These are phyloP conservation scores for Leucoptera coffeella DNA, from an alignment of 2,888 invertebrate species.

Conservation along the genomic window DNA sequence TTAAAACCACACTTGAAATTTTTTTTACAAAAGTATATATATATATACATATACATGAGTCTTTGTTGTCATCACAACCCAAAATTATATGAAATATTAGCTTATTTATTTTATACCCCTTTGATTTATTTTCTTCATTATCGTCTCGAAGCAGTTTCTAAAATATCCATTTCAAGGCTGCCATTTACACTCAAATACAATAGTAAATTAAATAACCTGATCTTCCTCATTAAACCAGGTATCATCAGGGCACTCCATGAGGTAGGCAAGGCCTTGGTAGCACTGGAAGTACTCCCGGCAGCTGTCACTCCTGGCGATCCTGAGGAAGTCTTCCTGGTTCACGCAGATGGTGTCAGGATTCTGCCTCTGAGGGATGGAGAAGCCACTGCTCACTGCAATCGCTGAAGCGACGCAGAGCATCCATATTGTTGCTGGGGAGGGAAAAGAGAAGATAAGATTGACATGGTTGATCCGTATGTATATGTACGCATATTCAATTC, in stretches of 20 bases:
- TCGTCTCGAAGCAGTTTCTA: background rate
- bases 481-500: no score
- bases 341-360: constrained; percentile 39
- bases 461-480: no score
- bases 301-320: constrained; percentile 25
- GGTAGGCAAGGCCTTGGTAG: constrained; percentile 28
- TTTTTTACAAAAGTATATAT: no score
- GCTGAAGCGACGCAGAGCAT: background rate
- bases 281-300: constrained; percentile 42
- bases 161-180: background rate
- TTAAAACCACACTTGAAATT: no score
- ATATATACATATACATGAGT: no score
- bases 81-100: no score
- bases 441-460: background rate
- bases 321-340: constrained; percentile 39
- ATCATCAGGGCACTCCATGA: constrained; percentile 30
- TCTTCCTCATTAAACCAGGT: constrained; percentile 42
- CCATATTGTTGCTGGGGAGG: constrained; percentile 14
- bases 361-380: constrained; percentile 38
- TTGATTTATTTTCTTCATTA: background rate
- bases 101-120: no score
- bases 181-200: background rate
- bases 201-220: constrained; percentile 16
- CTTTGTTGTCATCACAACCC: no score
- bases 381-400: constrained; percentile 24